These are phyloP conservation scores for Sakesphorus luctuosus DNA, from an alignment of 2,113 vertebrate species.

Conservation along the genomic window DNA sequence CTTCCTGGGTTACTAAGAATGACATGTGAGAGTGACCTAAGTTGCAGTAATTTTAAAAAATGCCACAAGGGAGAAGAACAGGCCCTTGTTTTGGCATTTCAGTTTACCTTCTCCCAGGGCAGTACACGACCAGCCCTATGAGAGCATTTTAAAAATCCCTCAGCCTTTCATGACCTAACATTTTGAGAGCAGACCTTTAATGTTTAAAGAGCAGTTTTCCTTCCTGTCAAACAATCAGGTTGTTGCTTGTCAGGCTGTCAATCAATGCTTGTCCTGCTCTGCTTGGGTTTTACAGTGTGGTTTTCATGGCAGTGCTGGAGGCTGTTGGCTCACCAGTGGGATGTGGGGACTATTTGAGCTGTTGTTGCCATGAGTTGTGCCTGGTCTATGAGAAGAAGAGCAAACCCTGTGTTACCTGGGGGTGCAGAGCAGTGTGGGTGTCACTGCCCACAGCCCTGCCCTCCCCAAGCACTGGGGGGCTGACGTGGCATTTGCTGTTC, in stretches of 20 bases:
- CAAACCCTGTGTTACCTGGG: fast-evolving
- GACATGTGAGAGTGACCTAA: neutral
- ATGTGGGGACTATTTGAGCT: neutral
- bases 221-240: neutral
- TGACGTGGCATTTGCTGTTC: neutral
- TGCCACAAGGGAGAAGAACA: fast-evolving
- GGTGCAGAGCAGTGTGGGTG: neutral
- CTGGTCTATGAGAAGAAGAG: neutral
- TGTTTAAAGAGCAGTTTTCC: neutral
- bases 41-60: neutral
- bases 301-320: neutral
- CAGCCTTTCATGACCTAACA: neutral
- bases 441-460: neutral
- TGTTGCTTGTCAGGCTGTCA: neutral
- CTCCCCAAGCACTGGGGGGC: neutral
- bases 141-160: neutral
- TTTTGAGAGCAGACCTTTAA: neutral
- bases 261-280: neutral
- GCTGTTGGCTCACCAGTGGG: neutral
- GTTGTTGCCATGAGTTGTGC: fast-evolving
- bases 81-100: neutral
- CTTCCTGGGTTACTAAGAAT: neutral
- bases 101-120: neutral
- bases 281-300: neutral
- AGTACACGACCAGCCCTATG: neutral